phyloP scores from a whole-genome alignment of 2,888 invertebrate genomes.

The Ochropleura leucogaster region DNA sequence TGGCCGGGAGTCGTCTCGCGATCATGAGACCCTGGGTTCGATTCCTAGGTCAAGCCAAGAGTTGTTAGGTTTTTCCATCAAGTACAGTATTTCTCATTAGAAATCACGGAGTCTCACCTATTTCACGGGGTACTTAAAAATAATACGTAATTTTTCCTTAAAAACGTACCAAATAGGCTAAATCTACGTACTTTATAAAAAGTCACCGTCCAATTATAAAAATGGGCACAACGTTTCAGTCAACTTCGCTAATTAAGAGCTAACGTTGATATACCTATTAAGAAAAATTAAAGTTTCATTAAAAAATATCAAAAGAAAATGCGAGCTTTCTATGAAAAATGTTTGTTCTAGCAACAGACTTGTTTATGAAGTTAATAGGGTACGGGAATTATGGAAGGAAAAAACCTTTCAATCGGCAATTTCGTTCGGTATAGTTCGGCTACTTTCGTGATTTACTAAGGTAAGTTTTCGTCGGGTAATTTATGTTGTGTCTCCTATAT shows the following conservation, averaged over 20 bases:
- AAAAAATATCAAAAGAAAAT: slow-evolving; percentile 7
- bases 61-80: no score
- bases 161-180: neutral
- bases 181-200: neutral
- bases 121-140: no score
- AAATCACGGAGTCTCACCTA: no score
- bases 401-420: slow-evolving; percentile 30
- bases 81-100: no score
- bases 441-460: slow-evolving; percentile 41
- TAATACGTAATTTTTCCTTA: neutral
- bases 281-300: slow-evolving; percentile 15
- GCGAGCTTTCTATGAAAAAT: neutral
- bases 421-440: slow-evolving; percentile 19
- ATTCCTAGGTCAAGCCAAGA: no score
- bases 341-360: neutral
- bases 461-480: slow-evolving; percentile 33
- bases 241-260: slow-evolving; percentile 18
- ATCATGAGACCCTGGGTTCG: no score
- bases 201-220: slow-evolving; percentile 17
- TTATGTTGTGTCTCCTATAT: slow-evolving; percentile 32
- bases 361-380: slow-evolving; percentile 28
- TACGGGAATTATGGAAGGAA: neutral
- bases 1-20: no score
- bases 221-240: slow-evolving; percentile 1
- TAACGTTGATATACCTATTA: slow-evolving; percentile 1